Evolutionary conservation across 2,888 invertebrate genomes (phyloP), one percentile per base, ranked within the genome.

Genomic region (Mythimna albipuncta): DNA sequence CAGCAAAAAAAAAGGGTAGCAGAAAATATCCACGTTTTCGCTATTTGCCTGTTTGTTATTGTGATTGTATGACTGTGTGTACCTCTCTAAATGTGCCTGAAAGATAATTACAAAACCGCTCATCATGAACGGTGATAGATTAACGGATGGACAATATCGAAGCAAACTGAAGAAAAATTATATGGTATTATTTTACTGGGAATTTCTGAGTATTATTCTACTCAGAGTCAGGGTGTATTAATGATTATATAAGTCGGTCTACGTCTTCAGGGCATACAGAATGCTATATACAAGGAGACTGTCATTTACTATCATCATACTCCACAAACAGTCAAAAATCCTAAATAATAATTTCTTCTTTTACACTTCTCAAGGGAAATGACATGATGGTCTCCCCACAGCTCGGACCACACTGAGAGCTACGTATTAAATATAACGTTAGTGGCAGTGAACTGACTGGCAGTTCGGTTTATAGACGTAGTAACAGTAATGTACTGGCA

Each of bases 371-470:
- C 61, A 19, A 5, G 57, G 69, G 80, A 75, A 64, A 74, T 69
- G 13, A 10, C 44, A 57, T 32, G 54, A 70, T 70, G 59, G 81
- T 67, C 21, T 41, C 41, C 21, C 13, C 13, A 4, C 38, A 35
- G 57, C 10, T 11, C 64, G 55, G 79, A 64, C 79, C 82, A 65
- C 82, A 74, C 74, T 16, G 16, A 16, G 19, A 62, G 66, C 67
- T 52, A 57, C 32, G 26, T 35, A 70, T 47, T 79, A 68, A 82
- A 81, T 61, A 70, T 69, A 63, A 67, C 66, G 69, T 72, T 68
- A 69, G 54, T 79, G 62, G 63, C 52, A 68, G 16, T 75, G 44
- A 72, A 79, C 68, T 64, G 83, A 67, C 70, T 71, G 62, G 77
- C 69, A 69, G 62, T 72, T 77, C 67, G 44, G 70, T 69, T 77